phyloP scores from a whole-genome alignment of 2,888 invertebrate genomes.

The Prosopocoilus inquinatus region DNA sequence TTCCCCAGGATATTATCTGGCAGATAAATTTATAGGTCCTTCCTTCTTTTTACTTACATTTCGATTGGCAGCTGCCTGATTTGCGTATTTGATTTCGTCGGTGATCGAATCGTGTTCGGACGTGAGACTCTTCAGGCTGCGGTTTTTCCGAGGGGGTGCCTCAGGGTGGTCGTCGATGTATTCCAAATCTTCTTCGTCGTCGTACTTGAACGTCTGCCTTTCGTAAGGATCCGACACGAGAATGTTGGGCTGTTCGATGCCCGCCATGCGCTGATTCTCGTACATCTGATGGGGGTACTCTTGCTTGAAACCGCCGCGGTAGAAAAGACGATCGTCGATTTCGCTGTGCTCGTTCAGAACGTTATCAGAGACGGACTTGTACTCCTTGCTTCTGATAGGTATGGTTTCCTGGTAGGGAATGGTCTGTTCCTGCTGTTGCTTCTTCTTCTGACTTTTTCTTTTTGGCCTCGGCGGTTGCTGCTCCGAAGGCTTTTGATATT shows the following conservation, averaged over 20 bases:
- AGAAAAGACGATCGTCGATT: constrained; percentile 37
- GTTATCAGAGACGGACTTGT: constrained; percentile 24
- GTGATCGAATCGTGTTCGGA: constrained; percentile 45
- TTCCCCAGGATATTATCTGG: too few species aligned
- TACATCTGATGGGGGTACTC: constrained; percentile 31
- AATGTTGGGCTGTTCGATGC: constrained; percentile 57
- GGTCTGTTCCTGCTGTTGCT: constrained; percentile 35
- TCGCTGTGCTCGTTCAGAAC: constrained; percentile 43
- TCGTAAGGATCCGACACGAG: constrained; percentile 39
- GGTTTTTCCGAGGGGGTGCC: constrained; percentile 44
- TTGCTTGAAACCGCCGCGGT: constrained; percentile 24
- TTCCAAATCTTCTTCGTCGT: constrained; percentile 24
- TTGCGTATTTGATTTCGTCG: constrained; percentile 22
- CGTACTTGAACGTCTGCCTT: constrained; percentile 25
- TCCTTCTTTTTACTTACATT: constrained; percentile 32
- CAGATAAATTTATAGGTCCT: too few species aligned
- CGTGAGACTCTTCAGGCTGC: constrained; percentile 46
- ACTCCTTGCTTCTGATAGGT: constrained; percentile 25
- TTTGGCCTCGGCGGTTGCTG: constrained; percentile 56
- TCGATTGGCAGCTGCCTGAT: constrained; percentile 26
- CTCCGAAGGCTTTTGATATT: constrained; percentile 32
- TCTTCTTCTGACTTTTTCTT: constrained; percentile 52
- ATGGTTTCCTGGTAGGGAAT: constrained; percentile 49
- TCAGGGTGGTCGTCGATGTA: constrained; percentile 35
- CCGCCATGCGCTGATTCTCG: constrained; percentile 53